These are phyloP conservation scores for Leptestheria dahalacensis DNA, from an alignment of 1,140 invertebrate species.

Conservation along the genomic window DNA sequence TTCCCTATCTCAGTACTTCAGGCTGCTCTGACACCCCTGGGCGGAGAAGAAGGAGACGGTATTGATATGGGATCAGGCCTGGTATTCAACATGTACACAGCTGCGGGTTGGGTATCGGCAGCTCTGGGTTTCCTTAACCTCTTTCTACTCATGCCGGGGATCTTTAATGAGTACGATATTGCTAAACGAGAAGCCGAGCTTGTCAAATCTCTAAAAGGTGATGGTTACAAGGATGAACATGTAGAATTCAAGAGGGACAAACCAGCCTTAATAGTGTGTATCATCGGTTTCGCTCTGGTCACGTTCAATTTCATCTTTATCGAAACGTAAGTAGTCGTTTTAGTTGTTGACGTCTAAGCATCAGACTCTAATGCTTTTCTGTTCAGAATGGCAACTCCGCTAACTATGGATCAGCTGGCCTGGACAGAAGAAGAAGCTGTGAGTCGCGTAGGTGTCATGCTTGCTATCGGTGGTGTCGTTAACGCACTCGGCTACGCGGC, in stretches of 20 bases:
- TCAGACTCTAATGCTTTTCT: too few relatives aligned
- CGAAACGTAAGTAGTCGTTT: too few relatives aligned
- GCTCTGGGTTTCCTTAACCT: constrained; percentile 59
- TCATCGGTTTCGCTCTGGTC: constrained; percentile 66
- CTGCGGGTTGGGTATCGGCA: constrained; percentile 53
- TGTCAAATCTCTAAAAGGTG: constrained; percentile 36
- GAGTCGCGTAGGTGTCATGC: constrained; percentile 62
- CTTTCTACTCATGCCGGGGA: constrained; percentile 49
- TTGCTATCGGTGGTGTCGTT: constrained; percentile 58
- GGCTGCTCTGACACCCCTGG: constrained; percentile 55
- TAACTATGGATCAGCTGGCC: constrained; percentile 79
- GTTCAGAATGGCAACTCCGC: constrained; percentile 58
- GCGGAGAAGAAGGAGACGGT: constrained; percentile 36
- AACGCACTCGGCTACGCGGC: constrained; percentile 56
- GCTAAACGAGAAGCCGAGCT: constrained; percentile 56
- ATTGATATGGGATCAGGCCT: background rate
- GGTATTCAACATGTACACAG: constrained; percentile 70
- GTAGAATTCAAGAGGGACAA: constrained; percentile 51
- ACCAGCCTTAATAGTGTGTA: constrained; percentile 53
- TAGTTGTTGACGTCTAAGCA: too few relatives aligned
- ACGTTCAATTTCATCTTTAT: constrained; percentile 79
- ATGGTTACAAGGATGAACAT: background rate
- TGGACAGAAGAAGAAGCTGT: constrained; percentile 63
- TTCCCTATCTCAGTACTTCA: too few relatives aligned
- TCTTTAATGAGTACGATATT: constrained; percentile 50